phyloP scores from a whole-genome alignment of 2,888 invertebrate genomes.

The Drosophila diplacantha region DNA sequence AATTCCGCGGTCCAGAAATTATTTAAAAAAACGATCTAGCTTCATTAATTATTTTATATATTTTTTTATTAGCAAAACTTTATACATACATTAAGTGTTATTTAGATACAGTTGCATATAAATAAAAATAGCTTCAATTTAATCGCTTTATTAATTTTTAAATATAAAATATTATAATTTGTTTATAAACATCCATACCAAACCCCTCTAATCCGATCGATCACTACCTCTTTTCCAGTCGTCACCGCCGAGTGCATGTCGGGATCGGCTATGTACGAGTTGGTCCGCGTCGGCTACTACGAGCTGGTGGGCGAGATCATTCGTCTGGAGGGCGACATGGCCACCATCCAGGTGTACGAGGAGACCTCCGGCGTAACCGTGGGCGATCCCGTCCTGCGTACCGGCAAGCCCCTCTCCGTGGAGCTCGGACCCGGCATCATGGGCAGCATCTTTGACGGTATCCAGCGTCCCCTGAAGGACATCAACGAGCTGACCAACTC shows the following conservation, averaged over 20 bases:
- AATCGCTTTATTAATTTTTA: too few relatives aligned
- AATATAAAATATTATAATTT: too few relatives aligned
- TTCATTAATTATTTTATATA: not conserved
- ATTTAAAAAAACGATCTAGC: too few relatives aligned
- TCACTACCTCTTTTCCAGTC: conserved; percentile 81
- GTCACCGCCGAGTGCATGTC: conserved; percentile 99
- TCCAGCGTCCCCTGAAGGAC: conserved; percentile 98
- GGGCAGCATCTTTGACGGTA: conserved; percentile 99
- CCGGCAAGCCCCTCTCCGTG: conserved; percentile 99
- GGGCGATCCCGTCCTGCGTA: conserved; percentile 98
- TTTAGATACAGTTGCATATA: not conserved
- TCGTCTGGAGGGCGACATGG: conserved; percentile 99
- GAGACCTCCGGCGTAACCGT: conserved; percentile 99
- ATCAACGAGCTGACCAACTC: conserved; percentile 95
- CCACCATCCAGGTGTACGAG: conserved; percentile 99
- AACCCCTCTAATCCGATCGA: not conserved
- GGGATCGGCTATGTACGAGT: conserved; percentile 99
- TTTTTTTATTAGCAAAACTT: not conserved
- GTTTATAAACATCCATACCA: not conserved
- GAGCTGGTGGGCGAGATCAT: conserved; percentile 99
- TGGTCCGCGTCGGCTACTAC: conserved; percentile 98
- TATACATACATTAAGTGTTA: not conserved
- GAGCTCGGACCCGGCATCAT: conserved; percentile 99
- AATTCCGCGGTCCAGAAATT: too few relatives aligned
- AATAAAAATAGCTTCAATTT: not conserved